Evolutionary conservation across 2,888 invertebrate species (phyloP).

Genomic region (Amorpha juglandis): DNA sequence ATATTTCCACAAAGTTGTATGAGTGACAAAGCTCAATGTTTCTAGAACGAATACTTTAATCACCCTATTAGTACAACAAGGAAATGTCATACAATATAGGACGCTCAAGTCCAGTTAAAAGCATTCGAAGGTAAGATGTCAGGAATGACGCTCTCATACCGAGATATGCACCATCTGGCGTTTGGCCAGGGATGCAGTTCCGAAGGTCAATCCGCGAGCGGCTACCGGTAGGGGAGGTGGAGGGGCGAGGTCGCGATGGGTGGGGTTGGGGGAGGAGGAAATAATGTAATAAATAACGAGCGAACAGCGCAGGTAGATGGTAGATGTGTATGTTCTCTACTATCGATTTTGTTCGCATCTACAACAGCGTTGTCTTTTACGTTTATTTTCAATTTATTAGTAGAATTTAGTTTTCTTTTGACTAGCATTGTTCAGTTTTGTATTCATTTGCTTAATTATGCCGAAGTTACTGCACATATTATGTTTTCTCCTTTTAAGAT

Average conservation of each 20-base stretch:
- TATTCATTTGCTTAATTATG: constrained; percentile 6
- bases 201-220: constrained; percentile 60
- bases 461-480: not conserved
- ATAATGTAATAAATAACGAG: constrained; percentile 60
- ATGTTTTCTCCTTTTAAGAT: not conserved
- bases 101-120: constrained; percentile 12
- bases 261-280: constrained; percentile 37
- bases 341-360: constrained; percentile 14
- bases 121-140: constrained; percentile 22
- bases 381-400: not conserved
- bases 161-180: constrained; percentile 50
- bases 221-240: constrained; percentile 37
- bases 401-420: not conserved
- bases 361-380: not conserved
- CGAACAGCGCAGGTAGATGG: constrained; percentile 71
- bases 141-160: constrained; percentile 8
- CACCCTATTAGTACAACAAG: constrained; percentile 34
- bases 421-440: constrained; percentile 16
- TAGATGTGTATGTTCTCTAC: constrained; percentile 25
- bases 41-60: constrained; percentile 4
- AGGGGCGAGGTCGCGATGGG: constrained; percentile 35
- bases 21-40: constrained; percentile 1
- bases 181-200: constrained; percentile 72
- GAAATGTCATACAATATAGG: constrained; percentile 19
- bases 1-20: not conserved